Conservation (phyloP, 2,113 vertebrate genomes). For the Sinosuthora webbiana region DNA sequence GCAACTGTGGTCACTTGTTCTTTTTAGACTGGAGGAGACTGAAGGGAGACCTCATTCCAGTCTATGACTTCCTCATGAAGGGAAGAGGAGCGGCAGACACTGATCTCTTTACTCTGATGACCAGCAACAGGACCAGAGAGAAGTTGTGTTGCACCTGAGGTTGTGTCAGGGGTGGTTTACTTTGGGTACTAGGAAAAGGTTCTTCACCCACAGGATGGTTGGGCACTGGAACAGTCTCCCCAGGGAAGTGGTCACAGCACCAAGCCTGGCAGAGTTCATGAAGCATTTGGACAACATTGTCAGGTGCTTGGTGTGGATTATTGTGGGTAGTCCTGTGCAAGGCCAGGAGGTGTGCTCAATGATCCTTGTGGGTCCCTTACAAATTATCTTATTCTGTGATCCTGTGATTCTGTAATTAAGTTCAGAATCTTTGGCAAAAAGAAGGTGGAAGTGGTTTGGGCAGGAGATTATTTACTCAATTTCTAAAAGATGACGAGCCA, state of each 20-base stretch:
- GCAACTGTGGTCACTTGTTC: background rate
- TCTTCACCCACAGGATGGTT: rapidly evolving
- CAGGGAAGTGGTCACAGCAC: background rate
- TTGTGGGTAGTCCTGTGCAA: background rate
- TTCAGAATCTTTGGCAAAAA: background rate
- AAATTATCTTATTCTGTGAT: too few relatives aligned
- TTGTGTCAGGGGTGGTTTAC: too few relatives aligned
- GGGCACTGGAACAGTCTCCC: background rate
- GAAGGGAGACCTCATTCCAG: background rate
- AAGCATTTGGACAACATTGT: background rate
- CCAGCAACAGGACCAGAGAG: rapidly evolving
- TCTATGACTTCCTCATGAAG: background rate
- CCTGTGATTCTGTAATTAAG: background rate
- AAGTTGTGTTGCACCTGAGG: background rate
- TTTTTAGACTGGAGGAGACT: background rate
- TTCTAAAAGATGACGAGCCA: background rate
- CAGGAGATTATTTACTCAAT: background rate
- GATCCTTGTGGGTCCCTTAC: background rate
- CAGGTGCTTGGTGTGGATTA: background rate
- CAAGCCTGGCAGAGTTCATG: background rate
- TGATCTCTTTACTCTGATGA: background rate
- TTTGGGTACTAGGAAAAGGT: background rate
- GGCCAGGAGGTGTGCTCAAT: background rate
- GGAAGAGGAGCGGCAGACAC: background rate
- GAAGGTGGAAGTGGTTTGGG: background rate